phyloP scores from a whole-genome alignment of 2,797 vertebrate species.

The Ataeniobius toweri region DNA sequence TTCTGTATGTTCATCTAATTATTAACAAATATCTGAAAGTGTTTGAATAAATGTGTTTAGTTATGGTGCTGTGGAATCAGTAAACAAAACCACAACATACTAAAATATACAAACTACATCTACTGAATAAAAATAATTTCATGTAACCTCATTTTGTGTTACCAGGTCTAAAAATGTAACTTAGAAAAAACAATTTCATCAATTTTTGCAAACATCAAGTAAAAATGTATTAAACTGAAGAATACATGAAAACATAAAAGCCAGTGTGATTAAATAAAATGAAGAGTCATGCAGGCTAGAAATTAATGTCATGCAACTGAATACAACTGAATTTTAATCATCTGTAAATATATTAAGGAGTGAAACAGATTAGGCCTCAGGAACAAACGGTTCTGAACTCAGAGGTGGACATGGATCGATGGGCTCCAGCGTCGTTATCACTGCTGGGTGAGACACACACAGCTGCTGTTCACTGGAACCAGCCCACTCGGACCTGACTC shows the following conservation, averaged over 20 bases:
- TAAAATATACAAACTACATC: not conserved
- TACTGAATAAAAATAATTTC: too few species aligned
- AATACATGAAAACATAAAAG: not conserved
- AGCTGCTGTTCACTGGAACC: conserved; percentile 21
- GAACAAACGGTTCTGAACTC: not conserved
- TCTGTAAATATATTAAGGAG: too few species aligned
- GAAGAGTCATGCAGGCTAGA: too few species aligned
- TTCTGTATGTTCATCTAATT: too few species aligned
- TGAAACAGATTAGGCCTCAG: too few species aligned
- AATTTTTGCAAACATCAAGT: not conserved
- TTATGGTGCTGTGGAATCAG: too few species aligned
- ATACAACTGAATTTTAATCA: too few species aligned
- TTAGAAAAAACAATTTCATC: not conserved
- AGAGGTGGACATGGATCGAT: not conserved
- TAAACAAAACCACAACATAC: not conserved
- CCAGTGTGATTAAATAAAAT: too few species aligned
- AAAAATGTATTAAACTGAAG: not conserved
- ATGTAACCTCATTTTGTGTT: too few species aligned
- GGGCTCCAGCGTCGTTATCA: not conserved
- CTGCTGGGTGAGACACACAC: conserved; percentile 22
- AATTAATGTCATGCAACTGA: too few species aligned
- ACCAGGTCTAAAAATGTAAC: not conserved
- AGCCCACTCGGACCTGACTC: too few species aligned
- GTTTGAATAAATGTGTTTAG: not conserved
- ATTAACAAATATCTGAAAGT: too few species aligned